Percentiles rank a stretch among this genome's conserved stretches.
phyloP scores from a whole-genome alignment of 2,797 vertebrate species.

The Sparidentex hasta region DNA sequence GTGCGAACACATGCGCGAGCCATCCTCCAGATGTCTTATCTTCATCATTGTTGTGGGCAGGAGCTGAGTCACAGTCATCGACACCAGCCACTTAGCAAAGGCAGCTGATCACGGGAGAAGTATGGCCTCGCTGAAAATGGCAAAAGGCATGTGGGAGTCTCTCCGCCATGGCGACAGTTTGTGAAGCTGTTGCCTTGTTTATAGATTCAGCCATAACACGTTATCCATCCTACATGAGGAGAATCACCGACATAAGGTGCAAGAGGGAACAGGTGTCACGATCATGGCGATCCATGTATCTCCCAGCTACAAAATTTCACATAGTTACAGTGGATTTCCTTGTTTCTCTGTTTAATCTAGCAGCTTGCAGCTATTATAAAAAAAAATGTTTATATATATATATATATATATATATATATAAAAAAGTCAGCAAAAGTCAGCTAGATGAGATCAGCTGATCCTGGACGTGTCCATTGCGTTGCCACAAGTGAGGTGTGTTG shows the following conservation, averaged over 20 bases:
- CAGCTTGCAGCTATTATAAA: background rate
- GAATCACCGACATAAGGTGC: conserved; percentile 8
- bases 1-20: conserved; percentile 12
- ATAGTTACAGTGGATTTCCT: background rate
- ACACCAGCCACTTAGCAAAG: conserved; percentile 81
- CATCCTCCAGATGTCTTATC: conserved; percentile 80
- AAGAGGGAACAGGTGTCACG: background rate
- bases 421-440: conserved; percentile 32
- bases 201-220: conserved; percentile 25
- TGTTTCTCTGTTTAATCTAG: conserved; percentile 2
- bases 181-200: conserved; percentile 60
- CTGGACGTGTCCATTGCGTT: conserved; percentile 1
- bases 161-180: conserved; percentile 54
- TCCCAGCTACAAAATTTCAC: background rate
- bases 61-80: conserved; percentile 78
- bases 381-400: too few relatives aligned
- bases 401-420: too few relatives aligned
- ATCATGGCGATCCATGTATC: conserved; percentile 9
- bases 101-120: conserved; percentile 77
- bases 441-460: background rate
- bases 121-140: conserved; percentile 70
- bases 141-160: conserved; percentile 66
- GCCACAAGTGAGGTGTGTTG: conserved; percentile 34
- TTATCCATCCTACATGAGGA: conserved; percentile 40
- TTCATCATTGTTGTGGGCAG: conserved; percentile 74